Evolutionary conservation across 2,888 invertebrate genomes (phyloP), one percentile per base, ranked within the genome.

Genomic region (Xylocampa areola): DNA sequence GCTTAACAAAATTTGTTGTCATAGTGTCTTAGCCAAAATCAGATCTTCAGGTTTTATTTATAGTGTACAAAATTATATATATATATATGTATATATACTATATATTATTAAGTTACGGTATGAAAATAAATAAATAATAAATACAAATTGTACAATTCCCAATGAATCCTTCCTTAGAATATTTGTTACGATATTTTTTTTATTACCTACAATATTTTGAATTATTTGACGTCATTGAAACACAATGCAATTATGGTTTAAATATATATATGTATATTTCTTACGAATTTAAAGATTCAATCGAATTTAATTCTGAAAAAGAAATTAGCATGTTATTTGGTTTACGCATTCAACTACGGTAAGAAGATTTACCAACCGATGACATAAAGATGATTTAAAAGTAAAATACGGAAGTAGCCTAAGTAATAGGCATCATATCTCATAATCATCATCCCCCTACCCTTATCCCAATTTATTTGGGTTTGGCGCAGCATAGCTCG

Each of bases 61-160:
- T n/a, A n/a, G n/a, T n/a, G n/a, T n/a, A n/a, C n/a, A n/a, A n/a
- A n/a, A n/a, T n/a, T n/a, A n/a, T n/a, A n/a, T n/a, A n/a, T n/a
- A n/a, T n/a, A n/a, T n/a, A n/a, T n/a, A n/a, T n/a, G n/a, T n/a
- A n/a, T n/a, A n/a, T n/a, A n/a, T n/a, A n/a, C n/a, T n/a, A 21
- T 4, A 5, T 5, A 21, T 5, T 21, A 4, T 5, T 4, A 21
- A 5, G 5, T 21, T 21, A 21, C 25, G 7, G 6, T 25, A 10
- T 25, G 43, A 57, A 50, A 63, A 43, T 36, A 47, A 62, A 50
- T 62, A 25, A 47, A 62, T 32, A 45, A 47, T 33, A n/a, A 30
- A 41, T 25, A 10, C 10, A 39, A 45, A 10, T 33, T 33, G 29
- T 37, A 51, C 35, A 50, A 40, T 39, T 43, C 13, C 6, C 10